These are phyloP conservation scores for Teinopalpus imperialis DNA, from an alignment of 2,888 invertebrate species.

Conservation along the genomic window DNA sequence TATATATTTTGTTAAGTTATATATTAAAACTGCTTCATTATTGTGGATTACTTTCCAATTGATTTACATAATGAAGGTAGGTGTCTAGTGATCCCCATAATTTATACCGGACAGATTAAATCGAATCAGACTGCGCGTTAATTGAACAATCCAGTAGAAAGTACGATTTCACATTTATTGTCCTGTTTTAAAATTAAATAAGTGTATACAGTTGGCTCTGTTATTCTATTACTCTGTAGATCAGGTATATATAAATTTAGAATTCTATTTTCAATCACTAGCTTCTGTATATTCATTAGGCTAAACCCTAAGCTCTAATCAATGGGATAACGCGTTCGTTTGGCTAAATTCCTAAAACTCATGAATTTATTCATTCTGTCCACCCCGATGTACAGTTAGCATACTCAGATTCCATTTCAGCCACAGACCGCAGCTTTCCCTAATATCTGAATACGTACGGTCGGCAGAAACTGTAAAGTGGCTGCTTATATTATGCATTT, in stretches of 20 bases:
- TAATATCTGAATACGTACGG: slow-evolving; percentile 47
- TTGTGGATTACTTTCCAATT: slow-evolving; percentile 7
- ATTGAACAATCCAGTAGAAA: slow-evolving; percentile 12
- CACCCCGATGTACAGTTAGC: slow-evolving; percentile 32
- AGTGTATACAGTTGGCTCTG: slow-evolving; percentile 3
- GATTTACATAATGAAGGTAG: slow-evolving; percentile 11
- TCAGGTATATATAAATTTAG: slow-evolving; percentile 2
- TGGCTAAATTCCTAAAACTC: slow-evolving; percentile 28
- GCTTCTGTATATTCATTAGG: slow-evolving; percentile 15
- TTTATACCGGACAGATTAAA: slow-evolving; percentile 15
- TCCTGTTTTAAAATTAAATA: slow-evolving; percentile 2
- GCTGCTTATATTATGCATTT: no score
- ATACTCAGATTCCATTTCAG: slow-evolving; percentile 46
- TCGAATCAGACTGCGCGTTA: slow-evolving; percentile 2
- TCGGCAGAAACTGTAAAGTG: slow-evolving; percentile 34
- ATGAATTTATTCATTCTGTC: slow-evolving; percentile 38
- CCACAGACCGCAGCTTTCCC: slow-evolving; percentile 70
- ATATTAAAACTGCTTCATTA: neutral
- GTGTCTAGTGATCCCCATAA: slow-evolving; percentile 1
- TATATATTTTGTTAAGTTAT: no score
- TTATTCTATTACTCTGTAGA: slow-evolving; percentile 12
- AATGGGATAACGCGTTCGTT: slow-evolving; percentile 21
- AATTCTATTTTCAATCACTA: slow-evolving; percentile 14
- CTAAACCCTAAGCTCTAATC: slow-evolving; percentile 13
- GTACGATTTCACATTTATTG: slow-evolving; percentile 2